phyloP scores from a whole-genome alignment of 2,888 invertebrate species.

The Caenorhabditis sp. region DNA sequence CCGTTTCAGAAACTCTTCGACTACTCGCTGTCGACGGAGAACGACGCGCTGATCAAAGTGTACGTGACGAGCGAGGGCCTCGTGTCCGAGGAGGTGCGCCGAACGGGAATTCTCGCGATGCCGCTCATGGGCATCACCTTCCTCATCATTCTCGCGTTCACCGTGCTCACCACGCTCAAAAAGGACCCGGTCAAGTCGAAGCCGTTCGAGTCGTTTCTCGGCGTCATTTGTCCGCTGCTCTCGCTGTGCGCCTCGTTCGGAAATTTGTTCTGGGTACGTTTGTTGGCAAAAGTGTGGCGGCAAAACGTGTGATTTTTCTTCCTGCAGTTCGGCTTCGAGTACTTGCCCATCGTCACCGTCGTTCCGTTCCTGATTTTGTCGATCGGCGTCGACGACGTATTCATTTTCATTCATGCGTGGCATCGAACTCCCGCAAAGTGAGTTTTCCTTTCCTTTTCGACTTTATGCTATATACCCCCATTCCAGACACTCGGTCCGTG shows the following conservation, averaged over 20 bases:
- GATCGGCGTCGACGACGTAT: slow-evolving; percentile 79
- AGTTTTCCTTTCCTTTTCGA: not conserved
- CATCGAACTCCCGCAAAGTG: slow-evolving; percentile 68
- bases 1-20: slow-evolving; percentile 73
- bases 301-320: too few relatives aligned
- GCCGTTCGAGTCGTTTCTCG: slow-evolving; percentile 77
- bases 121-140: slow-evolving; percentile 77
- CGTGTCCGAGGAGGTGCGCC: slow-evolving; percentile 77
- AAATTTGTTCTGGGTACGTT: slow-evolving; percentile 74
- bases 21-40: slow-evolving; percentile 68
- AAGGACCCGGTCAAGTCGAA: slow-evolving; percentile 67
- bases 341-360: slow-evolving; percentile 78
- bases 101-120: slow-evolving; percentile 77
- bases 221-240: slow-evolving; percentile 78
- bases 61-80: slow-evolving; percentile 77
- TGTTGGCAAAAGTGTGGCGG: too few relatives aligned
- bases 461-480: not conserved
- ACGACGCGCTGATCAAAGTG: slow-evolving; percentile 70
- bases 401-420: slow-evolving; percentile 79
- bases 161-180: slow-evolving; percentile 74
- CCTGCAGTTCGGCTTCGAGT: slow-evolving; percentile 77
- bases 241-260: slow-evolving; percentile 77
- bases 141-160: slow-evolving; percentile 75
- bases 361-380: slow-evolving; percentile 78
- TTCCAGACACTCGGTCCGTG: slow-evolving; percentile 59